Conservation (phyloP, 1,140 invertebrate species). For the Caenorhabditis remanei region DNA sequence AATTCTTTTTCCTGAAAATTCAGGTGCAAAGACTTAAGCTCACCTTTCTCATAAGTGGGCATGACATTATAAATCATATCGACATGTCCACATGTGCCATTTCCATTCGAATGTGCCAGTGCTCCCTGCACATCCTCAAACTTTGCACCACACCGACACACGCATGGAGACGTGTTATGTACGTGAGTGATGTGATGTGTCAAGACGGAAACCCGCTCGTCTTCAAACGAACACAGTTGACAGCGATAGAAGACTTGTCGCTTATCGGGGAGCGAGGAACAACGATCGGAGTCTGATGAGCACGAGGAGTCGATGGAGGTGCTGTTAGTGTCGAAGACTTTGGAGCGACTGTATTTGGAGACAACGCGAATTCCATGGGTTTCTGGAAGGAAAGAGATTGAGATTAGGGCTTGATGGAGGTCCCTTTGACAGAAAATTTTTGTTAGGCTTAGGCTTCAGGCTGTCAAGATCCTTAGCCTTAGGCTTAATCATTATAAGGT, state of each 20-base stretch:
- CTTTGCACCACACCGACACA: conserved; percentile 66
- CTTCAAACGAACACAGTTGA: conserved; percentile 69
- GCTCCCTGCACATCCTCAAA: conserved; percentile 67
- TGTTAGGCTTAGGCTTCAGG: background rate
- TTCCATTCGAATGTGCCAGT: conserved; percentile 62
- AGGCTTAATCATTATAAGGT: too few relatives aligned
- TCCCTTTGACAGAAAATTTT: too few relatives aligned
- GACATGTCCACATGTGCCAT: conserved; percentile 1
- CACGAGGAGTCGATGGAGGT: conserved; percentile 11
- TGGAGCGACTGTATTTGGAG: conserved; percentile 76
- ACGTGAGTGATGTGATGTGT: conserved; percentile 66
- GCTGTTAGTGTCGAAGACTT: conserved; percentile 72
- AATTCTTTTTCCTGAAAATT: background rate
- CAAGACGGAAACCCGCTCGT: conserved; percentile 69
- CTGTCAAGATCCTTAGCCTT: too few relatives aligned
- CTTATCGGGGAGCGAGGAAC: background rate
- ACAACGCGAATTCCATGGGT: conserved; percentile 78
- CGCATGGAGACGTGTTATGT: conserved; percentile 68
- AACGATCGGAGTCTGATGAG: conserved; percentile 16
- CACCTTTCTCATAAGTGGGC: conserved; percentile 34
- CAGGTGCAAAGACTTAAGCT: too few relatives aligned
- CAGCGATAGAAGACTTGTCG: conserved; percentile 65
- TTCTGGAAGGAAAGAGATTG: conserved; percentile 68
- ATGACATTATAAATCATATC: conserved; percentile 49
- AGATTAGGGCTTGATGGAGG: background rate